phyloP scores from a whole-genome alignment of 2,888 invertebrate species.

The Chrysolina americana region DNA sequence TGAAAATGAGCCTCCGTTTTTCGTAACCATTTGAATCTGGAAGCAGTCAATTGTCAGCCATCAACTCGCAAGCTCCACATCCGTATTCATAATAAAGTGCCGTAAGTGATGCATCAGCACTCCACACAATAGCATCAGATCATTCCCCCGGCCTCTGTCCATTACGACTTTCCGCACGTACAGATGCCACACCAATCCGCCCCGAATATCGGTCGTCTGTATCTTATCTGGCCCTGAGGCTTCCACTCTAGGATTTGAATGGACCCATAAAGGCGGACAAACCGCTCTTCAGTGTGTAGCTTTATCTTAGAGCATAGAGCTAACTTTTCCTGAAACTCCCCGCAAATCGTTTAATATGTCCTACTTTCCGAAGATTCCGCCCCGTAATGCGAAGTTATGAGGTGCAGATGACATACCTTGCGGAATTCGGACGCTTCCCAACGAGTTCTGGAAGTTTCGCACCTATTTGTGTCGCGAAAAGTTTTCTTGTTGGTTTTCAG shows the following conservation, averaged over 20 bases:
- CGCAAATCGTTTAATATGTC: conserved; percentile 57
- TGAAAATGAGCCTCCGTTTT: not conserved
- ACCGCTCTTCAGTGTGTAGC: conserved; percentile 58
- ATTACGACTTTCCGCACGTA: not conserved
- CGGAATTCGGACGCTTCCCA: conserved; percentile 42
- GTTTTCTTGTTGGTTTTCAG: conserved; percentile 23
- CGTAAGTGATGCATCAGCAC: conserved; percentile 7
- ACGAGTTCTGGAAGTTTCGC: conserved; percentile 42
- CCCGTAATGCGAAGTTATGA: conserved; percentile 50
- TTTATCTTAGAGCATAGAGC: conserved; percentile 51
- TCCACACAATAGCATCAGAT: not conserved
- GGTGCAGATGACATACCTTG: conserved; percentile 50
- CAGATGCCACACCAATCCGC: not conserved
- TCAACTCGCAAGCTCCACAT: not conserved
- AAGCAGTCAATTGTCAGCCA: not conserved
- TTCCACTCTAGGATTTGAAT: conserved; percentile 58
- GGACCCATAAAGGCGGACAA: conserved; percentile 58
- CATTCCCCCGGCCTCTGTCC: not conserved
- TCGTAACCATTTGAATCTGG: not conserved
- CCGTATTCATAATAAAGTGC: not conserved
- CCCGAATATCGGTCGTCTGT: conserved; percentile 30
- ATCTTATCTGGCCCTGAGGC: conserved; percentile 55
- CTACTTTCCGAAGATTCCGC: conserved; percentile 52
- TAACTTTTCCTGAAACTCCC: conserved; percentile 43
- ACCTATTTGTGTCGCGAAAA: conserved; percentile 38